These are phyloP conservation scores for Oreochromis tanganicae DNA, from an alignment of 2,113 vertebrate species.

Conservation along the genomic window DNA sequence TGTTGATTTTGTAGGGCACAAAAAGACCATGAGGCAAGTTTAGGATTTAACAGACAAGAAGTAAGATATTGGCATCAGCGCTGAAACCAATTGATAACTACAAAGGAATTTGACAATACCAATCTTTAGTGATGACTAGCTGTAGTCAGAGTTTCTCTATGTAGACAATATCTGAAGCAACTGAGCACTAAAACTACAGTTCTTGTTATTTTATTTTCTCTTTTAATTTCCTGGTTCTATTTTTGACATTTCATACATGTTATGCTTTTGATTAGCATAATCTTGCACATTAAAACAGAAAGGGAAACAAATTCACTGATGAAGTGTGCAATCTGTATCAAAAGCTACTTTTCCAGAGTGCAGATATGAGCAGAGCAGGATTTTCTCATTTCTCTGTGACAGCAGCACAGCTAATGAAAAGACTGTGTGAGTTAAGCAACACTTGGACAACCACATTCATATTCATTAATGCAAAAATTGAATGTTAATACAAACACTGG, in stretches of 20 bases:
- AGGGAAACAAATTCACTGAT: neutral
- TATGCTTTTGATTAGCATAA: neutral
- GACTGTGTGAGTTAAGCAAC: constrained; percentile 17
- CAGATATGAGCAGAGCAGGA: neutral
- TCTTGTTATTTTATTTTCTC: neutral
- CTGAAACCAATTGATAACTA: neutral
- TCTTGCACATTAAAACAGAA: neutral
- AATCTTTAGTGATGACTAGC: neutral
- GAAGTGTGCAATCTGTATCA: neutral
- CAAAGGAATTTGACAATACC: neutral
- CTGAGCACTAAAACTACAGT: neutral
- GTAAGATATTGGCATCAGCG: neutral
- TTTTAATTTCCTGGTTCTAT: neutral
- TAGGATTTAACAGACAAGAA: neutral
- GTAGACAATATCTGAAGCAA: neutral
- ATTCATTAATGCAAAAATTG: constrained; percentile 49
- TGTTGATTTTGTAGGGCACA: neutral
- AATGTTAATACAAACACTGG: constrained; percentile 31
- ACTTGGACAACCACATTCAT: constrained; percentile 47
- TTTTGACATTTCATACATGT: neutral
- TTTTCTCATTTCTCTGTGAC: constrained; percentile 4
- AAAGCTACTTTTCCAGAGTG: neutral
- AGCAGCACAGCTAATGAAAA: constrained; percentile 12
- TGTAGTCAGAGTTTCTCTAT: neutral
- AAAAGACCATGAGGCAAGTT: neutral